Base-by-base conservation (phyloP, 2,888 invertebrate genomes). In the Cryptocheilus praepositus region DNA sequence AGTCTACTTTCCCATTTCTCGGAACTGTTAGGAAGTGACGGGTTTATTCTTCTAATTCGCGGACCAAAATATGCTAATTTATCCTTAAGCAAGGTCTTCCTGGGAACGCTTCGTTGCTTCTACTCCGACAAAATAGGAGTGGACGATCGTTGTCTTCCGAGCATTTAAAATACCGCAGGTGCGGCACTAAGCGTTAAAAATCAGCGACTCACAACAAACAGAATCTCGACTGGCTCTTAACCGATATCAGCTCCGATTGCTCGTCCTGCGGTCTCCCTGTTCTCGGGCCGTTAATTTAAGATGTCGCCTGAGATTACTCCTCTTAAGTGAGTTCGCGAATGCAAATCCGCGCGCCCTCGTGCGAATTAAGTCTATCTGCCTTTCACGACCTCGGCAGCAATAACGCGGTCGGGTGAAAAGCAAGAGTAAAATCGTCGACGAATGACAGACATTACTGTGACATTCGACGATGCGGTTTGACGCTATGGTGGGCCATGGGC, bases 341-440 rank as follows among this genome's bases (percentile, higher is more conserved):
- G 36, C 36, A 36, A 36, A 36, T 36, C 36, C 36, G 13, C 36
- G 36, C 28, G 36, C 36, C 36, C 36, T 36, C 4, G 36, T 36
- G 25, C 36, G 36, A 7, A 11, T 36, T 1, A 7, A 11, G 1
- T 36, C 36, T 36, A 36, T 36, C 36, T 36, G 36, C 36, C 36
- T 36, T 36, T 36, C 36, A 36, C 36, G 36, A 36, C 36, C 36
- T 36, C 36, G 36, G 36, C 36, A 36, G 36, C 36, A 36, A 36
- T 11, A 11, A 36, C 11, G 36, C 57, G 56, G 66, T 51, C 67
- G 71, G 56, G 65, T 56, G 60, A 64, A 61, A 57, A 61, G 53
- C 62, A 15, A 5, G 36, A 2, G 45, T 22, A n/a, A 36, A 21
- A 8, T 52, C 28, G 16, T 22, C 13, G 21, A 15, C 19, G 21